Base-by-base conservation (phyloP, 2,888 invertebrate species). In the Synanthedon tipuliformis region DNA sequence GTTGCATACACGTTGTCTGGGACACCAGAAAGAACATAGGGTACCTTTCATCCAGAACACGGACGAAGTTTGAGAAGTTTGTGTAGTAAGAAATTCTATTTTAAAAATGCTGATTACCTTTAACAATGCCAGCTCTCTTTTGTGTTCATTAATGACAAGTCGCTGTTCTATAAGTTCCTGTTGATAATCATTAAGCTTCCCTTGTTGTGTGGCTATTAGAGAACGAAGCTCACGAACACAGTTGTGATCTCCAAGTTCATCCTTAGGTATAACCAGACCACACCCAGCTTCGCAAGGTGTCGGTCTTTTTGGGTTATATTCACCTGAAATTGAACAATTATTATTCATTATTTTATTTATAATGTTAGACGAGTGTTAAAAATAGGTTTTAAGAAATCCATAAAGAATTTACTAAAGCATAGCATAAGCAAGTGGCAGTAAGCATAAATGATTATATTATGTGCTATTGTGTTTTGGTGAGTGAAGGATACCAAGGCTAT, bases 261-360 rank as follows among this genome's bases (percentile, higher is more conserved):
- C 97, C 84, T 97, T 98, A 10, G 98, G 97, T 68, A 98, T 95
- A 53, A 97, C 93, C 51, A 97, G 90, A 18, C 97, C 97, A 71
- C 98, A 98, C 16, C 98, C 98, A 61, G 94, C 93, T 68, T 97
- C 97, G 78, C 98, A 98, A 45, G 94, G 94, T 69, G 97, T 91
- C 13, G 97, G 97, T 69, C 96, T 90, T 80, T 97, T 97, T 0
- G 98, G 98, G 83, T 98, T 98, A 75, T 68, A 87, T 75, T 88
- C 87, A 67, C 87, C 87, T 85, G 61, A 34, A 34, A 10, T 34
- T 2, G 0, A 34, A 34, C 10, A 34, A 34, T 8, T 7, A 8
- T 34, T 34, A 18, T 2, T n/a, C n/a, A n/a, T n/a, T n/a, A n/a
- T 5, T 5, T 34, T 34, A 34, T 34, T 34, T 34, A 8, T 34